phyloP scores from a whole-genome alignment of 2,797 vertebrate genomes.

The Scyliorhinus canicula region DNA sequence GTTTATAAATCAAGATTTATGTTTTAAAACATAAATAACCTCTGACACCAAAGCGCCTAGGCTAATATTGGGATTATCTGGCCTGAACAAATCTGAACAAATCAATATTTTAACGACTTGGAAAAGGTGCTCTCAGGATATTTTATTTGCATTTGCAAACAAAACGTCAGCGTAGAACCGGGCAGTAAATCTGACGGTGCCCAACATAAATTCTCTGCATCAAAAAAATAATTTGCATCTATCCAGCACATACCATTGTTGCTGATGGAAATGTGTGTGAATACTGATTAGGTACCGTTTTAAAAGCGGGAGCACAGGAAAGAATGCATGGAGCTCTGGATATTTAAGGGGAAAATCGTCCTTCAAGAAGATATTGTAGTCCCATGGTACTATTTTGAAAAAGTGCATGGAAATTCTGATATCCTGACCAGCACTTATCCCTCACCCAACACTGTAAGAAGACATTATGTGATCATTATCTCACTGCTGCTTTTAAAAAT shows the following conservation, averaged over 20 bases:
- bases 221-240: background rate
- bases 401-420: background rate
- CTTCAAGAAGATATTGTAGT: background rate
- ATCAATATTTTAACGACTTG: background rate
- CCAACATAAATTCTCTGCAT: background rate
- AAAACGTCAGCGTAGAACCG: background rate
- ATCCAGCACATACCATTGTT: background rate
- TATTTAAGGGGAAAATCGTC: background rate
- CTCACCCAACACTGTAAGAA: background rate
- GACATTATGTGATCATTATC: background rate
- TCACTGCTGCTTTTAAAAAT: no score
- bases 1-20: background rate
- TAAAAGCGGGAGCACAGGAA: background rate
- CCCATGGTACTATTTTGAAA: background rate
- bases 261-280: background rate
- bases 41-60: background rate
- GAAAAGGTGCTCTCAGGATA: background rate
- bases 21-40: background rate
- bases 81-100: no score
- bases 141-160: background rate
- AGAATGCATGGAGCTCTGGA: background rate
- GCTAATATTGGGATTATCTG: background rate
- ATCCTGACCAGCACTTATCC: background rate
- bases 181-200: background rate
- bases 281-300: background rate